Conservation (phyloP, 2,797 vertebrate species). For the Tinamus major region DNA sequence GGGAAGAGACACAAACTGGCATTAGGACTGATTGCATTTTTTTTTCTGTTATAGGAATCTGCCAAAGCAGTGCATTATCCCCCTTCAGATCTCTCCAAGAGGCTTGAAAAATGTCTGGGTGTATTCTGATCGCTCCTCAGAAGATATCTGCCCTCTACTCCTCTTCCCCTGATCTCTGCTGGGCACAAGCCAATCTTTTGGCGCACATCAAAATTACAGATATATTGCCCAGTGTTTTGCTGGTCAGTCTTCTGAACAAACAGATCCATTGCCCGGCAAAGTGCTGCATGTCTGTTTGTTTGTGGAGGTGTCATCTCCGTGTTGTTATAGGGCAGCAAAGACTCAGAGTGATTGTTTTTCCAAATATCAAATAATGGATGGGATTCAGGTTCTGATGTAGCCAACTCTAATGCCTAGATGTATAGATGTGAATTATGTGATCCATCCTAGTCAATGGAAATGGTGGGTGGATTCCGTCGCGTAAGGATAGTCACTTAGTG, state of each 20-base stretch:
- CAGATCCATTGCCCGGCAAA: neutral
- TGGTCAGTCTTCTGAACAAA: neutral
- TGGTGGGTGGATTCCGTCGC: neutral
- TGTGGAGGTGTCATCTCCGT: neutral
- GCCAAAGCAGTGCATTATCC: neutral
- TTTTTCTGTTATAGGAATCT: neutral
- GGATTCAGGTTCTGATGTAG: neutral
- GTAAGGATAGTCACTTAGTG: neutral
- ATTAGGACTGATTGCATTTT: neutral
- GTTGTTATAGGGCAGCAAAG: neutral
- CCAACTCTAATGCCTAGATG: neutral
- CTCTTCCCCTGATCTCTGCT: neutral
- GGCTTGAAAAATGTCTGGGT: neutral
- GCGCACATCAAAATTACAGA: neutral
- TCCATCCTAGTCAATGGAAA: neutral
- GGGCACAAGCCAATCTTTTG: neutral
- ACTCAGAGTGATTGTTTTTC: neutral
- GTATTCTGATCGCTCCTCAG: neutral
- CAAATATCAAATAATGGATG: neutral
- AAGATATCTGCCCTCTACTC: neutral
- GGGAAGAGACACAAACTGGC: neutral
- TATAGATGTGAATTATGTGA: neutral
- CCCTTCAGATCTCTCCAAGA: neutral
- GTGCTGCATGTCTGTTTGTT: neutral
- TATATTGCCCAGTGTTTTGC: neutral